Conservation (phyloP, 2,888 invertebrate genomes). For the Pollenia angustigena region DNA sequence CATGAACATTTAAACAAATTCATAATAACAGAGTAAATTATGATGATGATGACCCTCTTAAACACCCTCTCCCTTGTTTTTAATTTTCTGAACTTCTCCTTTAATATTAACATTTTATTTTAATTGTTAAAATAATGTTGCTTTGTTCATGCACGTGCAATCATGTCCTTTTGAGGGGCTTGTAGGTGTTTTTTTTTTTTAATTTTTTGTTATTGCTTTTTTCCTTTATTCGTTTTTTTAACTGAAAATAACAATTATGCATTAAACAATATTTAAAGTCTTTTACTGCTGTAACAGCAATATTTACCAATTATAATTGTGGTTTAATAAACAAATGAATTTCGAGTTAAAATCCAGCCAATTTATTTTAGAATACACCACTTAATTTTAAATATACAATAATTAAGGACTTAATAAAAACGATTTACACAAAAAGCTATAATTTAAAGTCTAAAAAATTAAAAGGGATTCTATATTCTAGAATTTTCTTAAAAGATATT, state of each 20-base stretch:
- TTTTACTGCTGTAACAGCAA: conserved; percentile 17
- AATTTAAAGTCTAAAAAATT: no score
- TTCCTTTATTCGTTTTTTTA: conserved; percentile 13
- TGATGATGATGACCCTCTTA: conserved; percentile 2
- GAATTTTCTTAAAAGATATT: no score
- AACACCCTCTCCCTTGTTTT: neutral
- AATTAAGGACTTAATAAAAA: no score
- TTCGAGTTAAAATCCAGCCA: neutral
- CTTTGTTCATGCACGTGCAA: neutral
- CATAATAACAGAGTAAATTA: neutral
- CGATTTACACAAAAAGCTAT: no score
- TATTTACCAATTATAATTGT: conserved; percentile 65
- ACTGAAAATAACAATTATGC: conserved; percentile 54
- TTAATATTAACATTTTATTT: conserved; percentile 48
- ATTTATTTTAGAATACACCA: neutral
- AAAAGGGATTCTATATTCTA: no score
- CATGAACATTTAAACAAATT: conserved; percentile 21
- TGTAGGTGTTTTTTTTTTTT: neutral
- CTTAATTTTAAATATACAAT: no score
- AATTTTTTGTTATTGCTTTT: conserved; percentile 9
- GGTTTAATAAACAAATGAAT: conserved; percentile 58
- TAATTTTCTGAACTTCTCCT: neutral
- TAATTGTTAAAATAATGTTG: conserved; percentile 59
- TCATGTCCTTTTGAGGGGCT: neutral
- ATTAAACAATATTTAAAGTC: conserved; percentile 57